Evolutionary conservation across 2,797 vertebrate species (phyloP).

Genomic region (Helicolenus hilgendorfi): DNA sequence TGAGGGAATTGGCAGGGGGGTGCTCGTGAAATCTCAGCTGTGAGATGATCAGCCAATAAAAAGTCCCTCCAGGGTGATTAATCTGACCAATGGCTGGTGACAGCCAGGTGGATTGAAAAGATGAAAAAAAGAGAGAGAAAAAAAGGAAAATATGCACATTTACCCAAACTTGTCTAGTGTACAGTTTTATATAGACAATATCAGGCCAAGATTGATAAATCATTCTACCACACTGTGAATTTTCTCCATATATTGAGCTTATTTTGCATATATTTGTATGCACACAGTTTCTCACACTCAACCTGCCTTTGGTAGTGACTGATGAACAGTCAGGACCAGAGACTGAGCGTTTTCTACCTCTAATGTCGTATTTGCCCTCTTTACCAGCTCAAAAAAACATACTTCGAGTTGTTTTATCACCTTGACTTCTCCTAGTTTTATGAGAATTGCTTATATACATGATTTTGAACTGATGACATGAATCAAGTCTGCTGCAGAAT

Average conservation of each 20-base stretch:
- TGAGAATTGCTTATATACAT: background rate
- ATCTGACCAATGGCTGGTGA: conserved; percentile 73
- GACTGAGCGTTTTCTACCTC: background rate
- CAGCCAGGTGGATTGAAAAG: conserved; percentile 59
- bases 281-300: background rate
- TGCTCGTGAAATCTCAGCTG: conserved; percentile 74
- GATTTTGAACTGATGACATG: background rate
- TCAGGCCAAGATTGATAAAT: background rate
- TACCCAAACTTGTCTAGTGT: background rate
- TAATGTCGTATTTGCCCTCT: background rate
- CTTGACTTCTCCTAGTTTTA: background rate
- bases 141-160: conserved; percentile 15
- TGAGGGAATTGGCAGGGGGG: conserved; percentile 54
- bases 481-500: background rate
- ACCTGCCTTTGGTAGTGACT: conserved; percentile 30
- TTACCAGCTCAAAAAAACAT: background rate
- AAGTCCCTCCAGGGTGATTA: conserved; percentile 80
- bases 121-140: conserved; percentile 10
- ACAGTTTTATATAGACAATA: background rate
- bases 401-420: background rate
- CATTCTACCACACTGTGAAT: background rate
- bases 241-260: background rate
- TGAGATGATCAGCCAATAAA: conserved; percentile 83
- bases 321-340: conserved; percentile 24
- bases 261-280: conserved; percentile 16